Base-by-base conservation (phyloP, 1,140 invertebrate species). In the Cydia amplana region DNA sequence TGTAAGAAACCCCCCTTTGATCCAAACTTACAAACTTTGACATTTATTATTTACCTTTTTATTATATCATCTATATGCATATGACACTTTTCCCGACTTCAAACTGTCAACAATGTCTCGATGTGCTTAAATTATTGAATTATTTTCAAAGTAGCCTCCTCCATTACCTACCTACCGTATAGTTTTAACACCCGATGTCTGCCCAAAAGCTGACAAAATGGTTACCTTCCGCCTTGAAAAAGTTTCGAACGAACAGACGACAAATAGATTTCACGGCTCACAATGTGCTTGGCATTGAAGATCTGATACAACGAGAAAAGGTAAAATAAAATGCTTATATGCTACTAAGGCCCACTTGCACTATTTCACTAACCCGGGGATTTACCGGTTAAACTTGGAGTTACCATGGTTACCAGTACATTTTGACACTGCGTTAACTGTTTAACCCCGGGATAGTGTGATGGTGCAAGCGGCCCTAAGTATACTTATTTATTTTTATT, bases 221-320 rank as follows among this genome's bases (percentile, higher is more conserved):
- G 65, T 40, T 70, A 36, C 65, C 65, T 70, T 70, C 32, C 32
- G 65, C 65, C 32, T 36, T 60, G 9, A 70, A 36, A 70, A 32
- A 25, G 65, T 70, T 70, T 70, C n/a, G 32, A 14, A 9, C 32
- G 36, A 60, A 60, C 18, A 23, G 55, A 60, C 55, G 9, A 23
- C 55, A n/a, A 20, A 36, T 40, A 18, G 28, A 70, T 9, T 18
- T 18, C 1, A 20, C 75, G 75, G 87, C 85, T 65, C 83, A 89
- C 67, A 84, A 82, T 76, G 82, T 89, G 10, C 89, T 90, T 80
- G 85, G 87, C n/a, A 83, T 88, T 36, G 84, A 88, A 67, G 84
- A 88, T 70, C 78, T 87, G 55, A 76, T 89, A n/a, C 77, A 82
- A 14, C 83, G 77, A 36, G 85, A 90, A 67, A 87, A 88, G 83